Conservation (phyloP, 2,888 invertebrate species). For the Carpatolechia fugitivella region DNA sequence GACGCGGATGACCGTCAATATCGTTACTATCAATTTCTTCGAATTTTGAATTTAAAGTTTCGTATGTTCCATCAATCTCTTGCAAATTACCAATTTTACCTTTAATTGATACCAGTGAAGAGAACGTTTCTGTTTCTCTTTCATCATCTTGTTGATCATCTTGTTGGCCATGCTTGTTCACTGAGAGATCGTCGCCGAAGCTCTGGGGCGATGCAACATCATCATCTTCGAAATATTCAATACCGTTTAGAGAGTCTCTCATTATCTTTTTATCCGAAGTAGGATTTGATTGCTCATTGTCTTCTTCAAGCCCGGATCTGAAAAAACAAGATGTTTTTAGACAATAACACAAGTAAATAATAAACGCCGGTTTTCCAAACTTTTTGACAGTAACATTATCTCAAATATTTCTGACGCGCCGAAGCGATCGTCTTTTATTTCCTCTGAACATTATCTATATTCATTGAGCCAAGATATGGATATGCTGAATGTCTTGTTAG, state of each 20-base stretch:
- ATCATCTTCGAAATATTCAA: background rate
- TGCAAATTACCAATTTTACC: background rate
- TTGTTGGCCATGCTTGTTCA: constrained; percentile 28
- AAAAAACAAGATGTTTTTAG: background rate
- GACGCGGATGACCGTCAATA: background rate
- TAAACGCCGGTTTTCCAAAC: too few species aligned
- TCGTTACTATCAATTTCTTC: background rate
- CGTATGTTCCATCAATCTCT: background rate
- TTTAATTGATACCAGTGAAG: background rate
- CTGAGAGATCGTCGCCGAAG: constrained; percentile 31
- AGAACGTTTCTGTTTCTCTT: background rate
- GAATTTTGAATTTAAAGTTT: background rate
- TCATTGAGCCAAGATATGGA: too few species aligned
- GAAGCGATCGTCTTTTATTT: too few species aligned
- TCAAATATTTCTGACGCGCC: too few species aligned
- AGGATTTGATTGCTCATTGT: background rate
- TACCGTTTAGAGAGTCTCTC: background rate
- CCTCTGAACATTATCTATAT: too few species aligned
- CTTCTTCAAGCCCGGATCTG: background rate
- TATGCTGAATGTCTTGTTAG: too few species aligned
- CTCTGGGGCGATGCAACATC: background rate
- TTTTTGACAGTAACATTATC: too few species aligned
- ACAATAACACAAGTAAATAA: too few species aligned
- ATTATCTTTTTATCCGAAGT: background rate
- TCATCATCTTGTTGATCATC: background rate